Evolutionary conservation across 2,113 vertebrate genomes (phyloP).

Genomic region (Xiphophorus hellerii): DNA sequence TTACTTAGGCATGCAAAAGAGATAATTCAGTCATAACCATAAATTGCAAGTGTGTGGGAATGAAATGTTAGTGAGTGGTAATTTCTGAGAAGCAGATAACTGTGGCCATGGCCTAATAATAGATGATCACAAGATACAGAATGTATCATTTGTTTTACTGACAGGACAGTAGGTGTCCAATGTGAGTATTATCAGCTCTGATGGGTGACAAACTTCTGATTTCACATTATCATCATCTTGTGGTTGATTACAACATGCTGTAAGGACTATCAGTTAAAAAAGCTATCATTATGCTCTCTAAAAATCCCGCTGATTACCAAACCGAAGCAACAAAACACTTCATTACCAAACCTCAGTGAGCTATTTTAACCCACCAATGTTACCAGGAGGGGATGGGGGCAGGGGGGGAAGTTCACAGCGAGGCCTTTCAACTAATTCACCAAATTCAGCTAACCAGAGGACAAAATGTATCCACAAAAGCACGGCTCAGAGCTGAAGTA

Average conservation of each 20-base stretch:
- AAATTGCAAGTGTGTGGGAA: not conserved
- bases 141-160: not conserved
- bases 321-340: not conserved
- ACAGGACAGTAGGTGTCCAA: not conserved
- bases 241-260: not conserved
- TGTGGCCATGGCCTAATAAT: not conserved
- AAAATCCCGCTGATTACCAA: not conserved
- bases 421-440: conserved; percentile 15
- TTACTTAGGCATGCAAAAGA: not conserved
- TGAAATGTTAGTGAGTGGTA: not conserved
- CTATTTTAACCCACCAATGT: conserved; percentile 7
- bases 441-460: conserved; percentile 14
- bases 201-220: not conserved
- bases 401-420: not conserved
- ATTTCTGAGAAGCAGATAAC: not conserved
- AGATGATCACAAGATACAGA: not conserved
- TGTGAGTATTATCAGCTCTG: not conserved
- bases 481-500: conserved; percentile 30
- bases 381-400: not conserved
- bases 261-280: not conserved
- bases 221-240: not conserved
- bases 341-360: not conserved
- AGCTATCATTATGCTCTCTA: not conserved
- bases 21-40: not conserved
- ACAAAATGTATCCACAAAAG: conserved; percentile 23